phyloP scores from a whole-genome alignment of 2,797 vertebrate genomes.

The Epinephelus malabaricus region DNA sequence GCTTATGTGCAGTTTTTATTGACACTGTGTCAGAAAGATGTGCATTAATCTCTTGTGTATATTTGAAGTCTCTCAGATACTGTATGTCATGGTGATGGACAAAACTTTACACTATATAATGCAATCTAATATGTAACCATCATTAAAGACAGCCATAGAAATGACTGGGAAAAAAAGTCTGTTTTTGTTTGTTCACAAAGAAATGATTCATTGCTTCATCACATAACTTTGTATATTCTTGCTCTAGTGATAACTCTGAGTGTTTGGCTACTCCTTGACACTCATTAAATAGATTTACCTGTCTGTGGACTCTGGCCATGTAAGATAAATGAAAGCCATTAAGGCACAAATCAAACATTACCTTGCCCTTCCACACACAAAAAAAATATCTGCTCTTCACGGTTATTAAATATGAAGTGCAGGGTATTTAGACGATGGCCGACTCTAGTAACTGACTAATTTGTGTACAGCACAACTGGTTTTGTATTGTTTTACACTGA shows the following conservation, averaged over 20 bases:
- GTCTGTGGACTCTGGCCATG: background rate
- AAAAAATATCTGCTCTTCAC: background rate
- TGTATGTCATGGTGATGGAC: background rate
- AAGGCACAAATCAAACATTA: constrained; percentile 1
- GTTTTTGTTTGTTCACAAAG: background rate
- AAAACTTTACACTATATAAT: background rate
- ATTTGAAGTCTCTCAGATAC: too few species aligned
- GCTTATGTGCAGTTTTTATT: too few species aligned
- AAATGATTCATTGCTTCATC: background rate
- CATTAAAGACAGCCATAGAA: background rate
- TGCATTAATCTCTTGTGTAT: too few species aligned
- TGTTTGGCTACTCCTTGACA: constrained; percentile 3
- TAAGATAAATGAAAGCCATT: constrained; percentile 17
- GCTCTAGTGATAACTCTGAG: background rate
- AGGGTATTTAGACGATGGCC: background rate
- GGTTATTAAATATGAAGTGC: background rate
- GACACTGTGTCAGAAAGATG: too few species aligned
- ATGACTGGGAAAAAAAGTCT: background rate
- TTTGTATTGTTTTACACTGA: background rate
- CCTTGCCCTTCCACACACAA: background rate
- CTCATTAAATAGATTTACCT: background rate
- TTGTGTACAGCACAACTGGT: background rate
- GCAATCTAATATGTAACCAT: background rate
- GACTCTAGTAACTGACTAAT: background rate
- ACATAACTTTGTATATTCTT: background rate